phyloP scores from a whole-genome alignment of 2,113 vertebrate species.

The Tupaia chinensis region DNA sequence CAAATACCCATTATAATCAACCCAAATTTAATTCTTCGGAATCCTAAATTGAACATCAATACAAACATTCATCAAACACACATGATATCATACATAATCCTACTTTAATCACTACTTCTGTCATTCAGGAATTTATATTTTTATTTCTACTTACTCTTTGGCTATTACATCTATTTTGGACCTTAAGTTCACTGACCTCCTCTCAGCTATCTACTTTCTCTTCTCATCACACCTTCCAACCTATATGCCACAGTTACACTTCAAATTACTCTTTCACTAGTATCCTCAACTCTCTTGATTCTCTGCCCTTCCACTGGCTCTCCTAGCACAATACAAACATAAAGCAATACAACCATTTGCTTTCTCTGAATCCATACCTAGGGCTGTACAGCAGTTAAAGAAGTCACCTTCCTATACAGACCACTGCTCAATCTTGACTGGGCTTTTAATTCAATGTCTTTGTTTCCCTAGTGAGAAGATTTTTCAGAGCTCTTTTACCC shows the following conservation, averaged over 20 bases:
- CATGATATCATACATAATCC: neutral
- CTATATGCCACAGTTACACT: neutral
- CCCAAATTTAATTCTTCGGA: neutral
- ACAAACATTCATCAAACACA: neutral
- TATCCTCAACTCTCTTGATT: neutral
- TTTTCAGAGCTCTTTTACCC: neutral
- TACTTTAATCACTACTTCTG: neutral
- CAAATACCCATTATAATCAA: neutral
- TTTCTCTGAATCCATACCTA: neutral
- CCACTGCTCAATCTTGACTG: neutral
- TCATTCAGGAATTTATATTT: neutral
- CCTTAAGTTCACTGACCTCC: neutral
- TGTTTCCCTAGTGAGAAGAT: neutral
- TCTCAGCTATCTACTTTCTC: neutral
- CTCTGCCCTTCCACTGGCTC: neutral
- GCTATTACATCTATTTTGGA: neutral
- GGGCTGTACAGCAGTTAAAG: neutral
- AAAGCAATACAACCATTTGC: neutral
- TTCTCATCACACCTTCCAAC: slow-evolving; percentile 8
- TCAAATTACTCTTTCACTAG: neutral
- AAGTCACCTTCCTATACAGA: neutral
- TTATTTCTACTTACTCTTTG: neutral
- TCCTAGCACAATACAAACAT: neutral
- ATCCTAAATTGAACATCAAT: slow-evolving; percentile 26
- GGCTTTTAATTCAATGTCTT: neutral